These are phyloP conservation scores for Euzetes globulus DNA, from an alignment of 2,888 invertebrate genomes.

Conservation along the genomic window DNA sequence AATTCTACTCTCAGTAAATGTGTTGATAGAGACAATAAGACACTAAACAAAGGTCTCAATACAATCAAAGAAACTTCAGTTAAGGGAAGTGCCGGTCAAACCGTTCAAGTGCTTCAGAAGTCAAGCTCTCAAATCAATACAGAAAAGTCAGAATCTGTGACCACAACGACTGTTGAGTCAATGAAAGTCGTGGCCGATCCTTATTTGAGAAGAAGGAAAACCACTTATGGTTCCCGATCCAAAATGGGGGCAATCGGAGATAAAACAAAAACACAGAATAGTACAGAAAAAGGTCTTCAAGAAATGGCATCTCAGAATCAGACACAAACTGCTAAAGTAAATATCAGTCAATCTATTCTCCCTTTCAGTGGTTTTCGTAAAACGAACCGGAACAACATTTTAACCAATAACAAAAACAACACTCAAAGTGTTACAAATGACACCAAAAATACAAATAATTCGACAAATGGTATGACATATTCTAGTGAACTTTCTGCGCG, in stretches of 20 bases:
- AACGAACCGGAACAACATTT: not conserved
- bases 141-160: not conserved
- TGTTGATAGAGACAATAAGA: not conserved
- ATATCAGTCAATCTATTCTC: not conserved
- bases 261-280: not conserved
- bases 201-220: not conserved
- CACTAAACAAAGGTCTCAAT: not conserved
- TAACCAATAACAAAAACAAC: not conserved
- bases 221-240: too few relatives aligned
- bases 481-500: not conserved
- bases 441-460: not conserved
- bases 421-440: not conserved
- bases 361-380: conserved; percentile 3
- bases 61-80: not conserved
- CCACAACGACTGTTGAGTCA: not conserved
- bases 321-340: not conserved
- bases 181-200: not conserved
- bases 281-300: not conserved
- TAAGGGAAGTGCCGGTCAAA: not conserved
- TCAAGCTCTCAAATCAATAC: not conserved
- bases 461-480: too few relatives aligned
- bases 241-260: not conserved
- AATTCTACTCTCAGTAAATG: conserved; percentile 23
- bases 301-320: not conserved
- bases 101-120: not conserved